phyloP scores from a whole-genome alignment of 2,797 vertebrate genomes.

The Cirrhinus molitorella region DNA sequence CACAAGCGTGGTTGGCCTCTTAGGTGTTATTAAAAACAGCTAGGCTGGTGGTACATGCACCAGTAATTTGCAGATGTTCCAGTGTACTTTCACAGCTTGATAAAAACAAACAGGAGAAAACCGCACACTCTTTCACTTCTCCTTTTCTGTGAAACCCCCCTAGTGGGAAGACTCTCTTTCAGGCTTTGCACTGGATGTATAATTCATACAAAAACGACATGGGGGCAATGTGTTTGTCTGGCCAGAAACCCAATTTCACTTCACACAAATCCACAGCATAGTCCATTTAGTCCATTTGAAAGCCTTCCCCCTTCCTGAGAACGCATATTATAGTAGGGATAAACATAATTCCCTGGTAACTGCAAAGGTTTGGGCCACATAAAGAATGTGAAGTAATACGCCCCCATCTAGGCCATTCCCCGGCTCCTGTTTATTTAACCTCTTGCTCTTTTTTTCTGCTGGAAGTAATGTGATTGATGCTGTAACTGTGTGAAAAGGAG shows the following conservation, averaged over 20 bases:
- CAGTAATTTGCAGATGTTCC: constrained; percentile 50
- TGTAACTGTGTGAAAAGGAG: constrained; percentile 74
- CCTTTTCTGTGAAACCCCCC: constrained; percentile 38
- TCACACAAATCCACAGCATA: constrained; percentile 71
- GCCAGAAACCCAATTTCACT: constrained; percentile 62
- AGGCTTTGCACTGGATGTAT: constrained; percentile 51
- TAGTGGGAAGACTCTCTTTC: constrained; percentile 53
- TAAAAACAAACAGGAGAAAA: constrained; percentile 48
- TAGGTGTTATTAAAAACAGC: constrained; percentile 18
- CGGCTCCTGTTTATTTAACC: constrained; percentile 80
- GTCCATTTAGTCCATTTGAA: constrained; percentile 74
- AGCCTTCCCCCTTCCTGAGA: constrained; percentile 70
- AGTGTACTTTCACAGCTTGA: constrained; percentile 38
- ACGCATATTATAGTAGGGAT: constrained; percentile 78
- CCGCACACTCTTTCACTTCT: constrained; percentile 48
- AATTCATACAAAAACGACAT: constrained; percentile 61
- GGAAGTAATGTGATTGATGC: constrained; percentile 83
- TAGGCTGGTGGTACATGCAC: constrained; percentile 18
- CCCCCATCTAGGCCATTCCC: constrained; percentile 69
- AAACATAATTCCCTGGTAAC: constrained; percentile 80
- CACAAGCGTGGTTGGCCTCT: background rate
- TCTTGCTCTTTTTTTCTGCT: constrained; percentile 73
- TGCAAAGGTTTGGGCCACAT: constrained; percentile 65
- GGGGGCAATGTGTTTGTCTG: constrained; percentile 62
- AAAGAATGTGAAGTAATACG: constrained; percentile 76